Base-by-base conservation (phyloP, 1,140 invertebrate genomes). In the Trinorchestia longiramus region DNA sequence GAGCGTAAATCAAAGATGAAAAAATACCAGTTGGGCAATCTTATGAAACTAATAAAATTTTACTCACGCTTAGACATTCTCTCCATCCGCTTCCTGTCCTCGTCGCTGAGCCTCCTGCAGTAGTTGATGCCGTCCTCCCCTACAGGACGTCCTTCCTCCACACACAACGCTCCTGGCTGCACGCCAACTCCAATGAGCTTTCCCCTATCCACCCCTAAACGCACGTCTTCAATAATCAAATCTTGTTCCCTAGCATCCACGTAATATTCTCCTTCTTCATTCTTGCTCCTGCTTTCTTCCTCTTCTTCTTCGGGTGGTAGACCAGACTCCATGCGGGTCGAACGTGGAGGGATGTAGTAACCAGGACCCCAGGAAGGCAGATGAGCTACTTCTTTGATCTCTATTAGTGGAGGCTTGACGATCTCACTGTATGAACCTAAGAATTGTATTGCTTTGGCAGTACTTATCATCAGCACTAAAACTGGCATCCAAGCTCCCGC, bases 61-160 rank as follows among this genome's bases (percentile, higher is more conserved):
- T 87, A 42, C 95, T 96, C 87, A 96, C 96, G 62, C n/a, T 87
- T 94, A 28, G 96, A 95, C 0, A 77, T 95, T 41, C 57, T 45
- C 44, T 96, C 96, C 95, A 96, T 91, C 0, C 95, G 90, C 28
- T 95, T 95, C 0, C n/a, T 43, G 8, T 94, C 88, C 87, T 96
- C 92, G 19, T 96, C 95, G 8, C 95, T 95, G 87, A 96, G 95
- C 0, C n/a, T 90, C 53, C 95, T 88, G 87, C 96, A 96, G 95
- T 96, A 96, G n/a, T 94, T 43, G 0, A 45, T 62, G n/a, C 53
- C 87, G 57, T 96, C 96, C 90, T 96, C 96, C 0, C 96, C 96
- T 41, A 87, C 43, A 0, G 96, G 95, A 0, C 0, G 42, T 0
- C 95, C 96, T n/a, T 96, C 95, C 88, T 62, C 95, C 40, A 95